Evolutionary conservation across 2,888 invertebrate genomes (phyloP).

Genomic region (Nebria brevicollis): DNA sequence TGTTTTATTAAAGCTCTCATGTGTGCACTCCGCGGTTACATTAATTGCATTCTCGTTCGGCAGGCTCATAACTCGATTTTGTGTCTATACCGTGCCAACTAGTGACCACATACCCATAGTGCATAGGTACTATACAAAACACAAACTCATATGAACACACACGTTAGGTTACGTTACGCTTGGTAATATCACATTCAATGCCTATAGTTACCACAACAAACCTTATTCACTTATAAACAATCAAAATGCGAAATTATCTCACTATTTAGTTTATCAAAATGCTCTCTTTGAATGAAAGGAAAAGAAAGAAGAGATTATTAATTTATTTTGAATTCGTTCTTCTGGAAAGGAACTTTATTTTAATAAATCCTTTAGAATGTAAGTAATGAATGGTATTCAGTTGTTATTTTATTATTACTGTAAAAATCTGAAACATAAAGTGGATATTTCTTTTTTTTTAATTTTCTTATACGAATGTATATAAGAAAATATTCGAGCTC

Average conservation of each 20-base stretch:
- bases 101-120: constrained; percentile 6
- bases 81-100: constrained; percentile 20
- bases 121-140: not conserved
- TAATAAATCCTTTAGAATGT: no score
- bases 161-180: not conserved
- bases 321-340: not conserved
- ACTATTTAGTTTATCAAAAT: not conserved
- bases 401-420: no score
- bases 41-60: constrained; percentile 19
- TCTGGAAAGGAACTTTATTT: not conserved
- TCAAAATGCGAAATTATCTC: not conserved
- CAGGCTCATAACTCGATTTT: constrained; percentile 18
- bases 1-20: constrained; percentile 18
- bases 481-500: no score
- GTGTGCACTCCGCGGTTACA: constrained; percentile 10
- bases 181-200: not conserved
- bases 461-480: no score
- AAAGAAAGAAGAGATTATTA: not conserved
- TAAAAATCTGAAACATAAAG: no score
- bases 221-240: not conserved
- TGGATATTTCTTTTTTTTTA: no score
- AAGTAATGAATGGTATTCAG: no score
- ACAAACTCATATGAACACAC: not conserved
- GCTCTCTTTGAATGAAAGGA: not conserved
- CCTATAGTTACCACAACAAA: not conserved